Evolutionary conservation across 2,113 vertebrate genomes (phyloP).

Genomic region (Sylvietta virens): DNA sequence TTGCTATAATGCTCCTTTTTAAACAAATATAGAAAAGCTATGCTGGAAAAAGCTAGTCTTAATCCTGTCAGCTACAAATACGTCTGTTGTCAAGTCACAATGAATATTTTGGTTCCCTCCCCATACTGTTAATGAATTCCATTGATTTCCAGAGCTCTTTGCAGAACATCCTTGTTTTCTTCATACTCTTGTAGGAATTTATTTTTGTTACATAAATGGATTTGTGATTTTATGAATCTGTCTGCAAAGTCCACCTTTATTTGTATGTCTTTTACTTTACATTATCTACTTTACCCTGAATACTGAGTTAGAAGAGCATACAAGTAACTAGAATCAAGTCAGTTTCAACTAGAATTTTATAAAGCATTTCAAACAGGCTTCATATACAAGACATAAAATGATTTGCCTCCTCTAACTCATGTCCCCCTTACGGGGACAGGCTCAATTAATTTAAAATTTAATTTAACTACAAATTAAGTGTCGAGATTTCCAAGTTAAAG

Average conservation of each 20-base stretch:
- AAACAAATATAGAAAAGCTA: neutral
- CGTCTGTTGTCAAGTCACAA: neutral
- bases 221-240: neutral
- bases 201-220: neutral
- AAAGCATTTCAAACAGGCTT: neutral
- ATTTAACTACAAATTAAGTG: neutral
- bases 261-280: neutral
- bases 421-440: neutral
- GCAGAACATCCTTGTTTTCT: neutral
- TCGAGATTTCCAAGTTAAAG: neutral
- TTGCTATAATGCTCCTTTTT: neutral
- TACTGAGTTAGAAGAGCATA: neutral
- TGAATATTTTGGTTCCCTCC: neutral
- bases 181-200: neutral
- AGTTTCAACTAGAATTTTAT: neutral
- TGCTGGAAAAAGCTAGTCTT: neutral
- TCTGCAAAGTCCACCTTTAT: neutral
- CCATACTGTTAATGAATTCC: neutral
- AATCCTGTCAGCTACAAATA: neutral
- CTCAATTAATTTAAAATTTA: neutral
- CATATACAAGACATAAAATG: neutral
- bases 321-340: neutral
- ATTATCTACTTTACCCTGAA: neutral
- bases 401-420: neutral
- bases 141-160: neutral